Evolutionary conservation across 2,888 invertebrate species (phyloP), one percentile per base, ranked within the genome.

Genomic region (Tigriopus californicus): DNA sequence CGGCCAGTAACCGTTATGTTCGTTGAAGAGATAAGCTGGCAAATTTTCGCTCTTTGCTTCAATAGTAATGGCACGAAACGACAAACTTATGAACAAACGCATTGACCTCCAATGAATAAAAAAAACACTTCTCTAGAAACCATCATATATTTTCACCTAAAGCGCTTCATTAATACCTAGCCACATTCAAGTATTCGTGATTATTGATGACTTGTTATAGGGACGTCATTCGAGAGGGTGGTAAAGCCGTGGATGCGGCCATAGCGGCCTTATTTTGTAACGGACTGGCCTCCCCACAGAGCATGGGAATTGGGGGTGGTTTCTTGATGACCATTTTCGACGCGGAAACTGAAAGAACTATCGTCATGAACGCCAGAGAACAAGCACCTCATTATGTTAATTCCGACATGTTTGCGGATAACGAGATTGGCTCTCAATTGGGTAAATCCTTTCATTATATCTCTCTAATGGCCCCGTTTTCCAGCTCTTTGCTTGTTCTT

Each of bases 261-360:
- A 83, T 92, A 65, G 87, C 89, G 0, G 79, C 85, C 0, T 69
- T 89, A 51, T 79, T 92, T 65, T 91, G 91, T 70, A 85, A 88
- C 69, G 90, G 91, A 0, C 75, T 88, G 5, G 78, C 83, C 2
- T 81, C 86, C 68, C 80, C 85, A 5, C 88, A 91, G 70, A 81
- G 85, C 66, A 84, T 83, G 80, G 91, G 91, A 0, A 72, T 91
- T 5, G 90, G 91, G 4, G 91, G 92, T 51, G 91, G 91, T 13
- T 90, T 90, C 71, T 73, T 90, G 41, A 82, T 87, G 71, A 85
- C 85, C 1, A 77, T 87, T 60, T 90, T 87, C 74, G 80, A 81
- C 65, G 79, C 79, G 58, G 65, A 70, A 46, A 77, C 73, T 1
- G 71, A 77, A 5, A 74, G 70, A 60, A 77, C 81, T 1, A 74